A percentile compares a stretch with the other conserved stretches of the same genome.
These are phyloP conservation scores for Beroe forskalii DNA, from an alignment of 37 sponge, comb jelly and placozoan species.

Conservation along the genomic window DNA sequence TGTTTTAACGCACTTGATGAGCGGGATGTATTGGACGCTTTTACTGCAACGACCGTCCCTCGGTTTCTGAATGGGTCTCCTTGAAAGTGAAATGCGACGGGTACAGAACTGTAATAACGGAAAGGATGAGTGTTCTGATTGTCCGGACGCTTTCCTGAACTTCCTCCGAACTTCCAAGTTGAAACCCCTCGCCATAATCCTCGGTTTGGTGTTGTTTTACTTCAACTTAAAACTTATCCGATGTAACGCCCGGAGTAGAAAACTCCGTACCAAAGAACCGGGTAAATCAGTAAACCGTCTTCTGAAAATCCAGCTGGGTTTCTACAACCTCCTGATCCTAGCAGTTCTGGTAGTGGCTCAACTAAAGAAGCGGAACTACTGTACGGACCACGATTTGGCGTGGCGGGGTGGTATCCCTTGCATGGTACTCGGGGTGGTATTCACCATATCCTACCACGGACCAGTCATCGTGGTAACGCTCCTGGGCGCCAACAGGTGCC, in stretches of 20 bases:
- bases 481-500: background rate
- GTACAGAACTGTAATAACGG: background rate
- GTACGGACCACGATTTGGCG: background rate
- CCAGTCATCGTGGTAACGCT: background rate
- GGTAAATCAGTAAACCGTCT: background rate
- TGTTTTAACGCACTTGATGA: background rate
- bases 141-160: background rate
- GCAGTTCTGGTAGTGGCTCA: background rate
- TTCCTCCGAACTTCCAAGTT: background rate
- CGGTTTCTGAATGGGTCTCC: background rate
- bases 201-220: background rate
- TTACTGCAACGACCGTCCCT: background rate
- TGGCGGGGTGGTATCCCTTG: background rate
- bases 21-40: background rate
- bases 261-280: background rate
- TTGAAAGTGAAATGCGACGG: background rate
- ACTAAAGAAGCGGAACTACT: background rate
- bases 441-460: background rate
- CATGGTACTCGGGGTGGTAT: background rate
- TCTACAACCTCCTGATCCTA: background rate
- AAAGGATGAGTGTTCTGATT: background rate
- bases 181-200: background rate
- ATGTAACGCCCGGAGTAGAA: background rate
- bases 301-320: background rate
- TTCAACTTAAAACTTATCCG: background rate